These are phyloP conservation scores for Dreissena rostriformis DNA, from an alignment of 1,140 invertebrate species.

Conservation along the genomic window DNA sequence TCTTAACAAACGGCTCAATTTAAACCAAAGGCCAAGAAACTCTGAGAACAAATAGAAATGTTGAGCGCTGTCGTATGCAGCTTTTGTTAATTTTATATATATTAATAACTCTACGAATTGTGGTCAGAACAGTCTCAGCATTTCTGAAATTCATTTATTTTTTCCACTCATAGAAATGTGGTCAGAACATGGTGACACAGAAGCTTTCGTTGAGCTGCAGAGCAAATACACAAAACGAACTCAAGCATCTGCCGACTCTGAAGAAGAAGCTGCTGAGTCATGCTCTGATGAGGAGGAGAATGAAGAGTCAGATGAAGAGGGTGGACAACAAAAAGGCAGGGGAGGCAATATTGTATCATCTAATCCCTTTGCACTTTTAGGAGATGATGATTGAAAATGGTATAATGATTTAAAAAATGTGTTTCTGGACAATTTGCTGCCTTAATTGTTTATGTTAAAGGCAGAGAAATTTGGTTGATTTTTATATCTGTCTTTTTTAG, in stretches of 20 bases:
- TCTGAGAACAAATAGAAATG: too few species aligned
- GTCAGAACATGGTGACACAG: slow-evolving; percentile 56
- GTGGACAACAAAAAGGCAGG: slow-evolving; percentile 1
- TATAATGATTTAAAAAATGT: neutral
- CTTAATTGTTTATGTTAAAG: too few species aligned
- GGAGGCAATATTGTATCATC: slow-evolving; percentile 5
- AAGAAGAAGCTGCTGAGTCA: slow-evolving; percentile 44
- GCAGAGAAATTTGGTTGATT: too few species aligned
- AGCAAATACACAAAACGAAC: slow-evolving; percentile 37
- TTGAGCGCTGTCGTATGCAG: too few species aligned
- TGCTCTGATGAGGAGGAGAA: slow-evolving; percentile 16
- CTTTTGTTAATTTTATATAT: too few species aligned
- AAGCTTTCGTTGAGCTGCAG: slow-evolving; percentile 44
- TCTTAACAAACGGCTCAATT: too few species aligned
- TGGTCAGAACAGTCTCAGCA: too few species aligned
- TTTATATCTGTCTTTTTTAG: too few species aligned
- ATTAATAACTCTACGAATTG: too few species aligned
- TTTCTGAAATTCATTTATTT: too few species aligned
- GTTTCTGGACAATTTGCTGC: too few species aligned
- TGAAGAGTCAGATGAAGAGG: slow-evolving; percentile 37
- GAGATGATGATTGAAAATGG: slow-evolving; percentile 45
- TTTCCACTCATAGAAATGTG: slow-evolving; percentile 53
- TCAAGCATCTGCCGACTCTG: slow-evolving; percentile 32
- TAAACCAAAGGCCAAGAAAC: too few species aligned
- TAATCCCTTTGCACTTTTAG: slow-evolving; percentile 59